A percentile compares a stretch with the other conserved stretches of the same genome.
Evolutionary conservation across 2,797 vertebrate genomes (phyloP).

Genomic region (Coreius guichenoti): DNA sequence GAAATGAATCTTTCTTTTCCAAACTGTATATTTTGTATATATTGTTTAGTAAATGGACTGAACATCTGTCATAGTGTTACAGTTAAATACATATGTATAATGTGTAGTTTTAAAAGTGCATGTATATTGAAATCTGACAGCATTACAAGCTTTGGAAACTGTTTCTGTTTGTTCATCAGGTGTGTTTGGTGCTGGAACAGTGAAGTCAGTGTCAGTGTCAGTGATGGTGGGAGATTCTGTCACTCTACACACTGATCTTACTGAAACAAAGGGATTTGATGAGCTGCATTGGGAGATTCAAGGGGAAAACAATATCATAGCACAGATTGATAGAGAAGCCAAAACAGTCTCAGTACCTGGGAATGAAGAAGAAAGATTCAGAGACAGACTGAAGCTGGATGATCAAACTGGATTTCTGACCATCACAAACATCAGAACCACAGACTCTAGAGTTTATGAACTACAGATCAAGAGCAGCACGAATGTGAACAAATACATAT

Average conservation of each 20-base stretch:
- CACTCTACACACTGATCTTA: background rate
- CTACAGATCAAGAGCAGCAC: background rate
- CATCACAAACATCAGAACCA: background rate
- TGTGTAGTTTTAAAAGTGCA: background rate
- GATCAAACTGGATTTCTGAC: background rate
- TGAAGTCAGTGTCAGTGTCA: background rate
- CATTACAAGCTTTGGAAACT: background rate
- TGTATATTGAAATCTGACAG: background rate
- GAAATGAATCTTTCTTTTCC: background rate
- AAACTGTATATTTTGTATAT: background rate
- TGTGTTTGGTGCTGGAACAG: background rate
- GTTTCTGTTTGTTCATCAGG: background rate
- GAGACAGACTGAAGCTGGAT: background rate
- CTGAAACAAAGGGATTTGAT: background rate
- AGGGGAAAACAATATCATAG: background rate
- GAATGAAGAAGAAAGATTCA: background rate
- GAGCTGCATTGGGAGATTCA: background rate
- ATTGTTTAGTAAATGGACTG: background rate
- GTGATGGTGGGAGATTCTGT: constrained; percentile 8
- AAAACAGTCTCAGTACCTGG: background rate
- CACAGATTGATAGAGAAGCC: background rate
- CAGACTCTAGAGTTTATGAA: background rate
- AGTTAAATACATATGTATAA: background rate
- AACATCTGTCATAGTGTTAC: background rate
- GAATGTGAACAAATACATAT: background rate